Evolutionary conservation across 1,140 invertebrate species (phyloP), one percentile per base, ranked within the genome.

Genomic region (Saxidomus purpurata): DNA sequence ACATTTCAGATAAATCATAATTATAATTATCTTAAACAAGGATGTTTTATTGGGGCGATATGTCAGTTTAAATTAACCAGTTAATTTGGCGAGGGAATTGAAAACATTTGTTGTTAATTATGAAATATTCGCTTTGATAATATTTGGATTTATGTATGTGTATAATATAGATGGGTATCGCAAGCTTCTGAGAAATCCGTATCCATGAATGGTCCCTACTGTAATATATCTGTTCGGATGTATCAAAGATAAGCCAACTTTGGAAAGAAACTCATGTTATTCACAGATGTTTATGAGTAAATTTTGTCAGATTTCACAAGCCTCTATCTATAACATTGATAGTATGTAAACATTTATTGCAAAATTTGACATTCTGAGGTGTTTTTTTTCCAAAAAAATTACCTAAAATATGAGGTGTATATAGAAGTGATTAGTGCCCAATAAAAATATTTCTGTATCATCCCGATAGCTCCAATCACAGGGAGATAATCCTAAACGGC

Each of bases 1-100:
- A 87, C 82, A 40, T 63, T 71, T 87, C 69, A 38, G 38, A 88
- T 88, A 71, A 80, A 88, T 88, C 86, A 88, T 88, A 88, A 88
- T 88, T 88, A 88, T 34, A n/a, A 34, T 71, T 81, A 88, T 88
- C 86, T 69, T 28, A 63, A 67, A 79, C 52, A 55, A 81, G 61
- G 49, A 61, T 81, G 77, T 69, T 79, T 80, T 79, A 88, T 63
- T 81, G 17, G 38, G 17, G 28, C 15, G 59, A 88, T 88, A 88
- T 81, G 86, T 79, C 86, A 77, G 25, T 81, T 81, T 88, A 38
- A 61, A 88, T 88, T 88, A 88, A 79, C 76, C 71, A 19, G 19
- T 25, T 81, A 81, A 63, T 79, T 61, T 61, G 38, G 61, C 43
- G 17, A 49, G 55, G 49, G 71, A 79, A 88, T 71, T 69, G 52